Conservation (phyloP, 2,113 vertebrate genomes). For the Pungitius pungitius region DNA sequence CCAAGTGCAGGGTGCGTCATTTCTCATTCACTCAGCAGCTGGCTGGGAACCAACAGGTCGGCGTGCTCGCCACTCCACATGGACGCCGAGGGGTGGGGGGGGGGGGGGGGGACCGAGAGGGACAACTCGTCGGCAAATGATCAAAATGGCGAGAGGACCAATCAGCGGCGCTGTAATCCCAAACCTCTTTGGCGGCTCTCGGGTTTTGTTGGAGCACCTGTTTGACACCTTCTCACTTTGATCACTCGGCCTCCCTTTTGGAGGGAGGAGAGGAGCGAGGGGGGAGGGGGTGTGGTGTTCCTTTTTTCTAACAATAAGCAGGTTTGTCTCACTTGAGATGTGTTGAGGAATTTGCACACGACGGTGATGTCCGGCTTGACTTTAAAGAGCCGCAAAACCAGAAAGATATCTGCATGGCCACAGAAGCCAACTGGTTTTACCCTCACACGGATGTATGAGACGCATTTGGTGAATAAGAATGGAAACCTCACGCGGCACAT, state of each 20-base stretch:
- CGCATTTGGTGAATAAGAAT: conserved; percentile 37
- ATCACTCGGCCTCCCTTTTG: not conserved
- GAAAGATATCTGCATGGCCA: not conserved
- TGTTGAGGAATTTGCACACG: not conserved
- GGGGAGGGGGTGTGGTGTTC: no score
- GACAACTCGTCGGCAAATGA: conserved; percentile 26
- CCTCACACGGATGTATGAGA: conserved; percentile 11
- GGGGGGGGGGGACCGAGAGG: conserved; percentile 6
- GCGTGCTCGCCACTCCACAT: conserved; percentile 27
- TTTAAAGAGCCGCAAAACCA: not conserved
- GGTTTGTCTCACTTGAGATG: conserved; percentile 10
- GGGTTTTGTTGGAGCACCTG: conserved; percentile 59
- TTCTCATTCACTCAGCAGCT: conserved; percentile 69
- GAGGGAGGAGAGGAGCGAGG: not conserved
- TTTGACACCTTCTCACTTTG: conserved; percentile 37
- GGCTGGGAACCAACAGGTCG: conserved; percentile 64
- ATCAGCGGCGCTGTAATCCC: conserved; percentile 26
- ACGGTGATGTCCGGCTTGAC: rapidly evolving
- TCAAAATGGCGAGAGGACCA: conserved; percentile 27
- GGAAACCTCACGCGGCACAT: conserved; percentile 35
- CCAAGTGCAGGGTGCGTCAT: conserved; percentile 56
- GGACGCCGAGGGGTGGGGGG: conserved; percentile 16
- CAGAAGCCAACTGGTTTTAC: not conserved
- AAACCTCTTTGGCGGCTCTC: conserved; percentile 28
- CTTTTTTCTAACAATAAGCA: not conserved